A percentile compares a stretch with the other conserved stretches of the same genome.
These are phyloP conservation scores for Ursus arctos DNA, from an alignment of 2,113 vertebrate species.

Conservation along the genomic window DNA sequence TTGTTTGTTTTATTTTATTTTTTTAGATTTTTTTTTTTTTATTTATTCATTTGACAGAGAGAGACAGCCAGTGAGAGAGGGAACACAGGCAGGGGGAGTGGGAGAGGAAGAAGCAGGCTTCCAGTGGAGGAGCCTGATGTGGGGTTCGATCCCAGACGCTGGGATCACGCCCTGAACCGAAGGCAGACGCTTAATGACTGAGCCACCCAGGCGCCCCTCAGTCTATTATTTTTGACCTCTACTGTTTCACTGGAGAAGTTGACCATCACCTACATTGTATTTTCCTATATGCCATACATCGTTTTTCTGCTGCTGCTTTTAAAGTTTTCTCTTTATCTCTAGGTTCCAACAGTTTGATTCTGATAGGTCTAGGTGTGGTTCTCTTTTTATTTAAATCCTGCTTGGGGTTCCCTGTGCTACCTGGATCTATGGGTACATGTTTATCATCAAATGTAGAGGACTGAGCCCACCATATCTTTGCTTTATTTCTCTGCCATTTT, in stretches of 20 bases:
- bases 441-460: neutral
- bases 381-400: neutral
- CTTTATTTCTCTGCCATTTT: constrained; percentile 13
- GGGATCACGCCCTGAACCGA: too few relatives aligned
- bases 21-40: too few relatives aligned
- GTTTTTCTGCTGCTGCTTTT: neutral
- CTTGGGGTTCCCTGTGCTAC: neutral
- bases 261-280: neutral
- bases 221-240: neutral
- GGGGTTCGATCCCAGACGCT: too few relatives aligned
- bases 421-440: neutral
- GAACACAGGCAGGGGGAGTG: too few relatives aligned
- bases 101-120: too few relatives aligned
- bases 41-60: too few relatives aligned
- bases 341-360: neutral
- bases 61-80: too few relatives aligned
- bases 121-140: too few relatives aligned
- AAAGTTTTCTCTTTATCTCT: neutral
- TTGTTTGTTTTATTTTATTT: too few relatives aligned
- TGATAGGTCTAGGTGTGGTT: neutral
- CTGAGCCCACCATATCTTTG: neutral
- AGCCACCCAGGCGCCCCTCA: neutral
- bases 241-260: neutral
- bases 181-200: too few relatives aligned
- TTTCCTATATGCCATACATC: neutral